phyloP scores from a whole-genome alignment of 2,113 vertebrate genomes.

The Pristiophorus japonicus region DNA sequence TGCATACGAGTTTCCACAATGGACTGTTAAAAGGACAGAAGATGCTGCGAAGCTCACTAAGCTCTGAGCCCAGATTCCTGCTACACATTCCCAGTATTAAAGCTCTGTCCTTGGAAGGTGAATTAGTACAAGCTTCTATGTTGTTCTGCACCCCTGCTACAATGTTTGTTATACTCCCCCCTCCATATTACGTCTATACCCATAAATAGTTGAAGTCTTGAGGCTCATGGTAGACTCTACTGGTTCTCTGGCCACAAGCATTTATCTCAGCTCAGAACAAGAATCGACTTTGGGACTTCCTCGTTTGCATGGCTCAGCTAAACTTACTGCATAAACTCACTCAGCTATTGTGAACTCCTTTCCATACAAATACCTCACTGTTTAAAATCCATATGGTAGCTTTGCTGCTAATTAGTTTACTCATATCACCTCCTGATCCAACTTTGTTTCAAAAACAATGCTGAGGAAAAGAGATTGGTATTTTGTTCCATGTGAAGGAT shows the following conservation, averaged over 20 bases:
- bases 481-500: conserved; percentile 12
- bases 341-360: background rate
- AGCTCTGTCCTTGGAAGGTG: background rate
- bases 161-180: background rate
- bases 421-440: conserved; percentile 8
- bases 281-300: background rate
- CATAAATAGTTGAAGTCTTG: background rate
- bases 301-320: background rate
- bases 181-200: background rate
- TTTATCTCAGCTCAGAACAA: background rate
- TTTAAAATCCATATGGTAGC: background rate
- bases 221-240: background rate
- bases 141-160: background rate
- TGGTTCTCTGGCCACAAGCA: background rate
- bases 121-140: no score
- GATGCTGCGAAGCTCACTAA: background rate
- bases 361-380: background rate
- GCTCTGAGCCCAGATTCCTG: background rate
- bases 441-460: conserved; percentile 15
- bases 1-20: background rate
- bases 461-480: conserved; percentile 22
- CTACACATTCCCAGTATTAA: background rate
- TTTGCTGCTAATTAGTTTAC: background rate
- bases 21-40: background rate
- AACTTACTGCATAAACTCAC: background rate